phyloP scores from a whole-genome alignment of 2,113 vertebrate genomes.

The Pseudorasbora parva region DNA sequence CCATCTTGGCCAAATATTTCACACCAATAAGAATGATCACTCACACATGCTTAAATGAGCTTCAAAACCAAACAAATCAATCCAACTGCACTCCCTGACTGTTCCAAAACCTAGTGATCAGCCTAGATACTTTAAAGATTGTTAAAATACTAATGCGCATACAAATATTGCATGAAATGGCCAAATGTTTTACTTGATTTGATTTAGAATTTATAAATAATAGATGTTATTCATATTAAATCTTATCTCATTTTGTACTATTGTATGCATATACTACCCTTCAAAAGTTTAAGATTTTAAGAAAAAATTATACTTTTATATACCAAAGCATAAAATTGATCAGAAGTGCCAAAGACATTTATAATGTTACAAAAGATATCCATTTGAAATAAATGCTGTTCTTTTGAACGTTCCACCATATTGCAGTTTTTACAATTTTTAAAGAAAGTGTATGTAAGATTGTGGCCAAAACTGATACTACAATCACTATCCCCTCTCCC shows the following conservation, averaged over 20 bases:
- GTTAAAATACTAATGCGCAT: neutral
- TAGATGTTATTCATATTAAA: too few species aligned
- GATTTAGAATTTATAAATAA: neutral
- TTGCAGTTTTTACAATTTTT: neutral
- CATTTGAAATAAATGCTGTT: neutral
- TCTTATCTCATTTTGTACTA: neutral
- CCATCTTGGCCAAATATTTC: neutral
- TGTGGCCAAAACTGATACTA: too few species aligned
- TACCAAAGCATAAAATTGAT: neutral
- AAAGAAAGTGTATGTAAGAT: too few species aligned
- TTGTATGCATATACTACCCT: neutral
- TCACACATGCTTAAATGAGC: neutral
- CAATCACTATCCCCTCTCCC: too few species aligned
- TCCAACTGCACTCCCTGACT: constrained; percentile 44
- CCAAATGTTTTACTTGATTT: neutral
- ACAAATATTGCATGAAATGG: neutral
- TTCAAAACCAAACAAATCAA: constrained; percentile 37
- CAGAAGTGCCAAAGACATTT: too few species aligned
- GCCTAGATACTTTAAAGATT: neutral
- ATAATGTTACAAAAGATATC: too few species aligned
- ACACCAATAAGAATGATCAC: constrained; percentile 14
- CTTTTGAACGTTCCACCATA: neutral
- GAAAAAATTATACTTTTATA: neutral
- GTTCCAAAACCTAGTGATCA: constrained; percentile 26
- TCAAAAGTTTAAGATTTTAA: neutral